phyloP scores from a whole-genome alignment of 2,888 invertebrate genomes.

The Laothoe populi region DNA sequence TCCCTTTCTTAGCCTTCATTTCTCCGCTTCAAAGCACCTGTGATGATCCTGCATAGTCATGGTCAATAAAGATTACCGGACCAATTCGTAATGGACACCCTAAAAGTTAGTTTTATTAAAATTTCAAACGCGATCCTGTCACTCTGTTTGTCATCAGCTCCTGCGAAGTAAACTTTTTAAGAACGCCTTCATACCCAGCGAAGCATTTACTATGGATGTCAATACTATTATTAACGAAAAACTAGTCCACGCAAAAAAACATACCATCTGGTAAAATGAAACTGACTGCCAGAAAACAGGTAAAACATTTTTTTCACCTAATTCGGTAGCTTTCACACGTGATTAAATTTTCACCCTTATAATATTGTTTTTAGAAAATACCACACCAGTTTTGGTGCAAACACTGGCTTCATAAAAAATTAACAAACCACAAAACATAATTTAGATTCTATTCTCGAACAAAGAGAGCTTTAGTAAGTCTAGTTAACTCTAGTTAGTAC shows the following conservation, averaged over 20 bases:
- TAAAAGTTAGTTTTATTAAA: too few relatives aligned
- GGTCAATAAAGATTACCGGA: too few relatives aligned
- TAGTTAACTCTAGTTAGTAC: not conserved
- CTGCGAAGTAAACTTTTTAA: slow-evolving; percentile 39
- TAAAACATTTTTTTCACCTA: slow-evolving; percentile 62
- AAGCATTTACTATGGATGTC: slow-evolving; percentile 67
- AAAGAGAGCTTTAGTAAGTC: not conserved
- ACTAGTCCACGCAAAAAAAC: slow-evolving; percentile 68
- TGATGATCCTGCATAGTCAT: too few relatives aligned
- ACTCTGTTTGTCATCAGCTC: slow-evolving; percentile 47
- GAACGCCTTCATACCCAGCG: slow-evolving; percentile 43
- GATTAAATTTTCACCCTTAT: slow-evolving; percentile 41
- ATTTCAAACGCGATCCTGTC: slow-evolving; percentile 29
- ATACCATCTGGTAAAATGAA: slow-evolving; percentile 77
- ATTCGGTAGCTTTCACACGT: slow-evolving; percentile 79
- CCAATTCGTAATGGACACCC: too few relatives aligned
- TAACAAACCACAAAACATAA: not conserved
- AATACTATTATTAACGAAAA: slow-evolving; percentile 66
- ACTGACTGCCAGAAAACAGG: slow-evolving; percentile 73
- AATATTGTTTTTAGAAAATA: slow-evolving; percentile 19
- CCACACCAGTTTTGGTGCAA: not conserved
- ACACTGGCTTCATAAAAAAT: not conserved
- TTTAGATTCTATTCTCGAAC: not conserved
- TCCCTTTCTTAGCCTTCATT: too few relatives aligned
- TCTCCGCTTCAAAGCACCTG: too few relatives aligned